phyloP scores from a whole-genome alignment of 1,140 invertebrate genomes.

The Bombus pyrosoma region DNA sequence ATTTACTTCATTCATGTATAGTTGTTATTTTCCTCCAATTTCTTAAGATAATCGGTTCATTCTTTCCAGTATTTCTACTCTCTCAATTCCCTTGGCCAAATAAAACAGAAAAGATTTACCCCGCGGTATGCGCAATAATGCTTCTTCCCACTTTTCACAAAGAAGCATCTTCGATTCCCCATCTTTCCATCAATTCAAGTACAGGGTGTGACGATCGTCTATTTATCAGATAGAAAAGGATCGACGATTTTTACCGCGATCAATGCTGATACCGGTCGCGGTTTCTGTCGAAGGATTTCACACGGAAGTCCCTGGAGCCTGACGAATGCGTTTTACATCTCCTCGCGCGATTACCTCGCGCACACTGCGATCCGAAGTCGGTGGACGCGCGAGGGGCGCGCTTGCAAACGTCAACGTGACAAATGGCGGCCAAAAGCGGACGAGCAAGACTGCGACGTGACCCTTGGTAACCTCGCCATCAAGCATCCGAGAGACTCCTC shows the following conservation, averaged over 20 bases:
- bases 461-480: conserved; percentile 54
- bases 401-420: conserved; percentile 74
- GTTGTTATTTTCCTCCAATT: no score
- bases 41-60: neutral
- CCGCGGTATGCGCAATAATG: neutral
- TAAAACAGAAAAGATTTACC: neutral
- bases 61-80: neutral
- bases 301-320: conserved; percentile 63
- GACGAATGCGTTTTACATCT: conserved; percentile 77
- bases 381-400: conserved; percentile 58
- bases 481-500: conserved; percentile 46
- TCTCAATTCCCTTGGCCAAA: neutral
- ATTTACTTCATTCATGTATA: no score
- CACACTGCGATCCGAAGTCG: conserved; percentile 59
- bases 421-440: conserved; percentile 69
- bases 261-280: conserved; percentile 30
- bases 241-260: conserved; percentile 41
- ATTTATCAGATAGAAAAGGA: conserved; percentile 42
- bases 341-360: conserved; percentile 65
- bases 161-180: neutral
- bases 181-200: neutral
- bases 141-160: neutral
- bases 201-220: conserved; percentile 18
- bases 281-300: conserved; percentile 61
- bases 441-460: conserved; percentile 61